A percentile compares a stretch with the other conserved stretches of the same genome.
Conservation (phyloP, 2,888 invertebrate species). For the Gnatocerus cornutus region DNA sequence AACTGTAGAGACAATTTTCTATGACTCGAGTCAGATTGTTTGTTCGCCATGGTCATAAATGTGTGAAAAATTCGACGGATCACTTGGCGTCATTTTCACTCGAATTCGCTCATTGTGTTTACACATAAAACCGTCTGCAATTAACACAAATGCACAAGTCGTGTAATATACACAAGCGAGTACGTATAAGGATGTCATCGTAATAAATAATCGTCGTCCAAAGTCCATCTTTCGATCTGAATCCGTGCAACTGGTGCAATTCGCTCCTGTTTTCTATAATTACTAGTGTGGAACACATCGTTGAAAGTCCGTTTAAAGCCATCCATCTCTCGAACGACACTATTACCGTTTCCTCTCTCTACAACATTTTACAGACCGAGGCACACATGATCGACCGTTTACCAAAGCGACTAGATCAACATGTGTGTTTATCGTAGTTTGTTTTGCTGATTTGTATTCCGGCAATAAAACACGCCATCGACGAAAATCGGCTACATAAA, state of each 20-base stretch:
- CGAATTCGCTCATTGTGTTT: not conserved
- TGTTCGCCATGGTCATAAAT: no score
- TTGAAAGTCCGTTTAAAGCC: conserved; percentile 47
- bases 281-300: conserved; percentile 25
- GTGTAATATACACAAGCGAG: conserved; percentile 5
- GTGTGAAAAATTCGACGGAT: not conserved
- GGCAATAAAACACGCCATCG: conserved; percentile 50
- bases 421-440: conserved; percentile 53
- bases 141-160: conserved; percentile 20
- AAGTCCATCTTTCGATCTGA: conserved; percentile 7
- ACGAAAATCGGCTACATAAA: conserved; percentile 47
- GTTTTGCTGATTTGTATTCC: conserved; percentile 52
- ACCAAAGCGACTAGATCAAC: conserved; percentile 51
- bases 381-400: conserved; percentile 50
- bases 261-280: conserved; percentile 41
- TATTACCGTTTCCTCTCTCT: conserved; percentile 50
- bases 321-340: conserved; percentile 51
- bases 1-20: no score
- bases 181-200: conserved; percentile 15
- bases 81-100: not conserved
- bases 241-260: conserved; percentile 31
- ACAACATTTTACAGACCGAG: conserved; percentile 49
- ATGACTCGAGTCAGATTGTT: no score
- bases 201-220: conserved; percentile 12
- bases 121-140: conserved; percentile 2